Conservation (phyloP, 30 jellyfish, hydroid and myxozoan genomes). For the Haliclystus octoradiatus region DNA sequence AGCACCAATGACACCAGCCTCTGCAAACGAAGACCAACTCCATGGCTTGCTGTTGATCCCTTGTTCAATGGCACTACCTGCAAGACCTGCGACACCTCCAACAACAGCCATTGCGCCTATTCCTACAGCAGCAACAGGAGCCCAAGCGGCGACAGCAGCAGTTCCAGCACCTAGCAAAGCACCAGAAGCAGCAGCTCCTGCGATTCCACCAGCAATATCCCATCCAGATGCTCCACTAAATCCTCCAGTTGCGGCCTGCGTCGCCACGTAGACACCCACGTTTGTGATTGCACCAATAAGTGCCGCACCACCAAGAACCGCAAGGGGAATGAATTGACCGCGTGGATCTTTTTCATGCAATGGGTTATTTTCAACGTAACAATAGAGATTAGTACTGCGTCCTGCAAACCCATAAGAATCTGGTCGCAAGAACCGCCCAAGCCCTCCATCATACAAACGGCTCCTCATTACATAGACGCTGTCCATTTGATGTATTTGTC, state of each 20-base stretch:
- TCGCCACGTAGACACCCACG: constrained; percentile 6
- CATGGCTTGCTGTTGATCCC: constrained; percentile 1
- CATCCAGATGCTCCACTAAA: neutral
- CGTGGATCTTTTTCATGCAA: constrained; percentile 13
- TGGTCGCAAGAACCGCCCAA: constrained; percentile 12
- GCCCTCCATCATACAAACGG: constrained; percentile 17
- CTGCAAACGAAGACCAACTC: constrained; percentile 3
- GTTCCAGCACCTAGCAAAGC: constrained; percentile 18
- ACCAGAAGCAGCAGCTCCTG: constrained; percentile 17
- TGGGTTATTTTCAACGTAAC: constrained; percentile 20
- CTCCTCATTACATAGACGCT: constrained; percentile 14
- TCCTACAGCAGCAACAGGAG: constrained; percentile 7
- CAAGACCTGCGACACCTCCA: neutral
- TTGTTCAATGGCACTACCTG: constrained; percentile 5
- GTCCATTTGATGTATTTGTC: neutral
- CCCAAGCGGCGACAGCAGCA: constrained; percentile 5
- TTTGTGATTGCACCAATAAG: constrained; percentile 10
- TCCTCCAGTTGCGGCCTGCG: neutral
- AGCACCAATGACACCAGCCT: neutral
- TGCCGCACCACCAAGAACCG: constrained; percentile 18
- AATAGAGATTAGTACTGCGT: constrained; percentile 6
- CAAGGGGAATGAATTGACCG: constrained; percentile 10
- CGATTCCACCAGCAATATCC: constrained; percentile 10
- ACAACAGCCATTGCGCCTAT: neutral
- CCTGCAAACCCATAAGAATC: constrained; percentile 24